These are phyloP conservation scores for Planiliza haematocheilus DNA, from an alignment of 2,113 vertebrate genomes.

Conservation along the genomic window DNA sequence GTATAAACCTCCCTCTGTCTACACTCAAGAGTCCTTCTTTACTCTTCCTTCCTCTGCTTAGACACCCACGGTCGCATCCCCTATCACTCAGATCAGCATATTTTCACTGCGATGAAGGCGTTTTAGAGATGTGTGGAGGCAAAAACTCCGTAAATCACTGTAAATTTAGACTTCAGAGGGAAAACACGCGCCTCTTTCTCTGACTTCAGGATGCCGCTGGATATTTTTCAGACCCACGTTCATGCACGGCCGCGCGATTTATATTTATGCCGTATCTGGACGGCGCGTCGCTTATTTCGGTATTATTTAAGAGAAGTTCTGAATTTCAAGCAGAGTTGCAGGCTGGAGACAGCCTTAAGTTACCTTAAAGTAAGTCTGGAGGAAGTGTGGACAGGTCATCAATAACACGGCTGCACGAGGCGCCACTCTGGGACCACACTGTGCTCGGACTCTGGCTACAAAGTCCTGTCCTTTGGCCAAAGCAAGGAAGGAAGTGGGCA, in stretches of 20 bases:
- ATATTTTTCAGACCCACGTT: conserved; percentile 19
- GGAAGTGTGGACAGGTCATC: too few relatives aligned
- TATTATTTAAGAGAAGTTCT: not conserved
- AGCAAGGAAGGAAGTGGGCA: too few relatives aligned
- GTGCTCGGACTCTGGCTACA: too few relatives aligned
- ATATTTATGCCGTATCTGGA: not conserved
- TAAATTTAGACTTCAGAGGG: conserved; percentile 12
- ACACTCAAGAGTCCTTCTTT: conserved; percentile 10
- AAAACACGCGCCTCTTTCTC: not conserved
- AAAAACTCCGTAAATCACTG: not conserved
- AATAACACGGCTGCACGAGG: too few relatives aligned
- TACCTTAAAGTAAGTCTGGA: too few relatives aligned
- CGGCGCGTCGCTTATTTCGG: not conserved
- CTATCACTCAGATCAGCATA: not conserved
- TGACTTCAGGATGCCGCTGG: not conserved
- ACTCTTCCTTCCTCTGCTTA: not conserved
- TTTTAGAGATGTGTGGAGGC: not conserved
- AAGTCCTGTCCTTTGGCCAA: too few relatives aligned
- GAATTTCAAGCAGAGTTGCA: not conserved
- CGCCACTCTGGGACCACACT: too few relatives aligned
- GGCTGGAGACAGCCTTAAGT: not conserved
- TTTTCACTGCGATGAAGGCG: not conserved
- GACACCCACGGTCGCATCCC: not conserved
- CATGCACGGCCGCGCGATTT: not conserved
- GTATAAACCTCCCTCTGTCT: conserved; percentile 20